A percentile compares a stretch with the other conserved stretches of the same genome.
Conservation (phyloP, 2,797 vertebrate species). For the Rhincodon typus region DNA sequence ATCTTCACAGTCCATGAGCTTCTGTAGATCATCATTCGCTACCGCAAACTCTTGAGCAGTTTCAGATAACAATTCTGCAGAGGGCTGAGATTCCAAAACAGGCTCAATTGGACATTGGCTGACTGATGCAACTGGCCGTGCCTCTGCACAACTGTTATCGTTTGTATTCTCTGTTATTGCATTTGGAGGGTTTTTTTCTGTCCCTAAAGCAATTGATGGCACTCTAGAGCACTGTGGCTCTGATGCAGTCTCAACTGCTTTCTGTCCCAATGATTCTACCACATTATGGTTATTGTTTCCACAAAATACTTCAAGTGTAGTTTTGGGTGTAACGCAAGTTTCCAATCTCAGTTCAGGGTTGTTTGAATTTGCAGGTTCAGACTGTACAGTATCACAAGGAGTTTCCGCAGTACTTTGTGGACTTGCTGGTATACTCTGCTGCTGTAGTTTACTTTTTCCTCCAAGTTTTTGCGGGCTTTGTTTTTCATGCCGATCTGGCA, state of each 20-base stretch:
- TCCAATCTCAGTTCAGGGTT: not conserved
- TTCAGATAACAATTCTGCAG: conserved; percentile 10
- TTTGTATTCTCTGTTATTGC: not conserved
- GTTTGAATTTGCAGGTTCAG: conserved; percentile 13
- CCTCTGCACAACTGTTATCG: not conserved
- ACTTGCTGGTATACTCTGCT: conserved; percentile 44
- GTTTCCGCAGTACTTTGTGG: not conserved
- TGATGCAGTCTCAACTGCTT: not conserved
- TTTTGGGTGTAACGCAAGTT: not conserved
- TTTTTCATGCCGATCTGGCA: conserved; percentile 49
- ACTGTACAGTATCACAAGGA: not conserved
- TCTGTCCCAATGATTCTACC: not conserved
- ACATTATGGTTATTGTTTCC: not conserved
- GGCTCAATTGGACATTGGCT: not conserved
- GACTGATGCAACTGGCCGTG: not conserved
- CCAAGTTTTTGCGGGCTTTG: conserved; percentile 54
- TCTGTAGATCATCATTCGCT: conserved; percentile 41
- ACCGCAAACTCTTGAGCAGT: conserved; percentile 40
- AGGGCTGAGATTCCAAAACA: not conserved
- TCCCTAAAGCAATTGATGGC: not conserved
- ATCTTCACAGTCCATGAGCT: conserved; percentile 46
- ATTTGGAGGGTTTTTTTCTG: not conserved
- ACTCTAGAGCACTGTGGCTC: not conserved
- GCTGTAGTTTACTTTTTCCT: conserved; percentile 44
- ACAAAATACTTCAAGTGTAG: not conserved